Evolutionary conservation across 1,140 invertebrate species (phyloP).

Genomic region (Eriosoma lanigerum): DNA sequence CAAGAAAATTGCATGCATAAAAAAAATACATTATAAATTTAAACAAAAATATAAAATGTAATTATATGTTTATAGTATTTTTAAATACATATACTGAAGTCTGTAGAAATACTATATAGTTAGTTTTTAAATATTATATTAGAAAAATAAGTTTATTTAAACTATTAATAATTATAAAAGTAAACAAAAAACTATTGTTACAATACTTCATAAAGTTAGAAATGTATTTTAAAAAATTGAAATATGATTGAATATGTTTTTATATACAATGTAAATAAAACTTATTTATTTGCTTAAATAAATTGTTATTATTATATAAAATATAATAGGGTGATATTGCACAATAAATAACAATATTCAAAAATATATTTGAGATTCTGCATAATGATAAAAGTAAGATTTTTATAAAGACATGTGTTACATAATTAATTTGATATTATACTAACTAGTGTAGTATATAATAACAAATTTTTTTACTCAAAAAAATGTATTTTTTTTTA

Average conservation of each 20-base stretch:
- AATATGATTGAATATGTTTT: conserved; percentile 27
- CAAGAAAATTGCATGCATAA: conserved; percentile 22
- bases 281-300: background rate
- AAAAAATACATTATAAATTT: background rate
- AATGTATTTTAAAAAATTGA: conserved; percentile 13
- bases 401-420: background rate
- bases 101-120: conserved; percentile 1
- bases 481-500: conserved; percentile 8
- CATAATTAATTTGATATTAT: background rate
- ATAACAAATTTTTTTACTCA: background rate
- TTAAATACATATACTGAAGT: background rate
- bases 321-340: background rate
- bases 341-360: conserved; percentile 1
- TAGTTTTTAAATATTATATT: background rate
- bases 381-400: background rate
- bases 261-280: background rate
- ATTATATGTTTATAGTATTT: background rate
- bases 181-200: background rate
- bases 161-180: background rate
- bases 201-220: background rate
- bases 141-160: conserved; percentile 21
- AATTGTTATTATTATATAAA: background rate
- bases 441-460: background rate
- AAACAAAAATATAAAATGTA: too few species aligned
- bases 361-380: conserved; percentile 27